Base-by-base conservation (phyloP, 1,140 invertebrate species). In the Temnothorax curvispinosus region DNA sequence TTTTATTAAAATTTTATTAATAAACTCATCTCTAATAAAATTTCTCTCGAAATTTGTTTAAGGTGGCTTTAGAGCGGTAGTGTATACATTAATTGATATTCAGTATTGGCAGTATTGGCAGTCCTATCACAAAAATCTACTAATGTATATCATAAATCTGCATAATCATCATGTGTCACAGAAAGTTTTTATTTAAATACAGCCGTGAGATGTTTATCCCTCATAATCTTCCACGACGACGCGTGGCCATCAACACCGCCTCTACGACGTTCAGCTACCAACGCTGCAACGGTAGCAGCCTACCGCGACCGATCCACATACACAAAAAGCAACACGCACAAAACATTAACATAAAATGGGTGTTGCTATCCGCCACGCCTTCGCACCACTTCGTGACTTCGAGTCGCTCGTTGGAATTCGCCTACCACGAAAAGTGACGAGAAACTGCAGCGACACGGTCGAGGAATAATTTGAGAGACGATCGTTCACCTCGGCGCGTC, bases 331-430 rank as follows among this genome's bases (percentile, higher is more conserved):
- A 47, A 56, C 41, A 71, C 85, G 64, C 62, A 87, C 69, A 47
- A 85, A 77, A 80, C 89, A 94, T 94, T 94, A 94, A 93, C 93
- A 94, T 94, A 94, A 93, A 91, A 93, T 94, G 93, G 94, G 94
- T 93, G 94, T 94, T 94, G 93, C 92, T 93, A 52, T 69, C 75
- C 75, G 89, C 93, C 94, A 91, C 94, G 92, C 93, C 88, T 91
- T 94, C 52, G 21, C 65, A 47, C 62, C 32, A 56, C 60, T 58
- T 78, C 21, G 21, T 35, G 18, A 56, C 60, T 58, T 78, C 21
- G 21, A 44, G 18, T 13, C 44, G 38, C 13, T 38, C 35, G 21
- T 21, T 74, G 85, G 89, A 92, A 92, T 92, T 92, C 88, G 84
- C 90, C 67, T 41, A 32, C 86, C 65, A 64, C 67, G 56, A 77